Percentiles rank a stretch among this genome's conserved stretches.
phyloP scores from a whole-genome alignment of 2,888 invertebrate species.

The Taphrorychus bicolor region DNA sequence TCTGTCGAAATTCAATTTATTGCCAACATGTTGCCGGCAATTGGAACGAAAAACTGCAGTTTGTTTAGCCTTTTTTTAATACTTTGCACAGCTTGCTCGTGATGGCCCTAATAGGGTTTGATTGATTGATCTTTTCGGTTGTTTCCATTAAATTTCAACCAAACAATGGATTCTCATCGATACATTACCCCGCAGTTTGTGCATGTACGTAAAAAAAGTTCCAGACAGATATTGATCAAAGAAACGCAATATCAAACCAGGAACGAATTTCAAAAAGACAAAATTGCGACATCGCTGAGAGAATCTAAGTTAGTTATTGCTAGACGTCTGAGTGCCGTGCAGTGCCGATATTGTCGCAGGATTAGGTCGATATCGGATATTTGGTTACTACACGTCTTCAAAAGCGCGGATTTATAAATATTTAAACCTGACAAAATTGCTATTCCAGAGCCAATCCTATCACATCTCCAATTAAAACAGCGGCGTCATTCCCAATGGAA shows the following conservation, averaged over 20 bases:
- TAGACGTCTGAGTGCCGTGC: constrained; percentile 5
- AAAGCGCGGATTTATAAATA: no score
- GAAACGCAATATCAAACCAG: constrained; percentile 12
- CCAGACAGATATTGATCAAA: constrained; percentile 23
- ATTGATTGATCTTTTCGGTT: not conserved
- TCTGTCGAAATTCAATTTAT: not conserved
- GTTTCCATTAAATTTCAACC: not conserved
- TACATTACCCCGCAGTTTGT: not conserved
- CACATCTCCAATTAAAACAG: not conserved
- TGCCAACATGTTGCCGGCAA: not conserved
- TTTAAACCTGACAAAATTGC: not conserved
- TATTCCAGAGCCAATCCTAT: not conserved
- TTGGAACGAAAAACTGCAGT: not conserved
- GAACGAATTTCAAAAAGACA: constrained; percentile 21
- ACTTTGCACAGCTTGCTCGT: not conserved
- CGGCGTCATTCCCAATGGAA: not conserved
- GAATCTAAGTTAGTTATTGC: constrained; percentile 26
- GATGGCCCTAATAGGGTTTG: not conserved
- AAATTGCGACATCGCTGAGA: constrained; percentile 20
- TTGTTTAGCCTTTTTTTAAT: not conserved
- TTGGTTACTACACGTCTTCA: not conserved
- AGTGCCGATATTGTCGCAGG: not conserved
- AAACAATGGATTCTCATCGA: not conserved
- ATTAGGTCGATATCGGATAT: not conserved
- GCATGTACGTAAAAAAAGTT: not conserved